Evolutionary conservation across 2,888 invertebrate genomes (phyloP), one percentile per base, ranked within the genome.

Genomic region (Tupiocoris notatus): DNA sequence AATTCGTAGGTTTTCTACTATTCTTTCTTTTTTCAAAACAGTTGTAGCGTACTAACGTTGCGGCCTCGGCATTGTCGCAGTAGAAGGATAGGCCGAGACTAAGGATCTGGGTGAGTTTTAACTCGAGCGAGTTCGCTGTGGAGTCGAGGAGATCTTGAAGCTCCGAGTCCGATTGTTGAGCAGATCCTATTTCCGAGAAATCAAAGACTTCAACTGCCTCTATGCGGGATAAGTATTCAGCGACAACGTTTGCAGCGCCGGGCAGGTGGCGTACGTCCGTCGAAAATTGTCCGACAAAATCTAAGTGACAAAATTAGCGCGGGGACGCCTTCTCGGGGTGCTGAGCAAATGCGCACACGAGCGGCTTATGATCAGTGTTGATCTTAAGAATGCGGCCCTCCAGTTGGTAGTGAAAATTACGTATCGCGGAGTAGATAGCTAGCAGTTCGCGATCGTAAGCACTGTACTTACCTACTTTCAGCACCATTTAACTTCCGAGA

Each of bases 231-330:
- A 84, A 78, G 0, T 81, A 75, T 75, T 84, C 84, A 0, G 83
- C 83, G 0, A 83, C 82, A 0, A 81, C 74, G 62, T 84, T 84
- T 23, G 82, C 80, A 25, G 80, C 77, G 0, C 83, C 83, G 1
- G 2, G 84, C 80, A n/a, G n/a, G 77, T 83, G 81, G 1, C 79
- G 73, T 1, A 84, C 82, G 67, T 83, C 82, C 0, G 82, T 83
- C 0, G 83, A 81, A 77, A 84, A 84, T 75, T 84, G 82, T 0
- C 81, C 70, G 20, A 84, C 80, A 17, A 75, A 76, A 1, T 78
- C 68, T 0, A 84, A 77, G n/a, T 84, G 81, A 1, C 83, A 77
- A n/a, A 81, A 79, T 76, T 84, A 83, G 1, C 84, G 73, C 0
- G 83, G 84, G 0, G 83, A 81, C 6, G 81, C 81, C 2, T 82